phyloP scores from a whole-genome alignment of 2,797 vertebrate species.

The Sorex maritimensis region DNA sequence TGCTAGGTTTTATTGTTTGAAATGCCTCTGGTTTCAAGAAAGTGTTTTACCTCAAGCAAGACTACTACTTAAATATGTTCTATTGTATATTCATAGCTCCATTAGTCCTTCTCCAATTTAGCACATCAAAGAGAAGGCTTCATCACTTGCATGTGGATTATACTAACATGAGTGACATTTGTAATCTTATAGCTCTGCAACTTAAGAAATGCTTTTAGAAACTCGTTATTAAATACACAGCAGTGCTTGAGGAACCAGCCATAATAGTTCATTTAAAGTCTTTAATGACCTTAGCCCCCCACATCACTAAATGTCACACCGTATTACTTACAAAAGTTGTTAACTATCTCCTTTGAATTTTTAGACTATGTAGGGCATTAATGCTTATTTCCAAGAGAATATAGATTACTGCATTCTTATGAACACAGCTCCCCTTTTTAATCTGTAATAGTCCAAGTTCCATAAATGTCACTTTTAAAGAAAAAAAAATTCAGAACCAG shows the following conservation, averaged over 20 bases:
- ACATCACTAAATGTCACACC: conserved; percentile 90
- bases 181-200: conserved; percentile 94
- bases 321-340: conserved; percentile 91
- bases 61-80: conserved; percentile 95
- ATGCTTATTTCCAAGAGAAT: conserved; percentile 85
- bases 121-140: conserved; percentile 96
- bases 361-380: conserved; percentile 86
- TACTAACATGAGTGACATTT: conserved; percentile 94
- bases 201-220: conserved; percentile 94
- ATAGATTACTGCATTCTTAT: conserved; percentile 78
- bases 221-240: conserved; percentile 92
- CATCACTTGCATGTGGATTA: conserved; percentile 95
- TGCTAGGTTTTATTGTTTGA: conserved; percentile 91
- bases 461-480: conserved; percentile 78
- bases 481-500: conserved; percentile 33
- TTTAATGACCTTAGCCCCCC: conserved; percentile 91
- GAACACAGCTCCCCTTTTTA: conserved; percentile 79
- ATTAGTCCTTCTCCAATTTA: conserved; percentile 95
- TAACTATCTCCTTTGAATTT: conserved; percentile 89
- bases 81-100: conserved; percentile 97
- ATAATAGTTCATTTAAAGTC: conserved; percentile 94
- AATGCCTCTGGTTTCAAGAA: conserved; percentile 93
- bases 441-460: conserved; percentile 59
- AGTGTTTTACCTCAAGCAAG: conserved; percentile 94
- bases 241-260: conserved; percentile 90